Evolutionary conservation across 2,888 invertebrate species (phyloP), one percentile per base, ranked within the genome.

Genomic region (Caenorhabditis doughertyi): DNA sequence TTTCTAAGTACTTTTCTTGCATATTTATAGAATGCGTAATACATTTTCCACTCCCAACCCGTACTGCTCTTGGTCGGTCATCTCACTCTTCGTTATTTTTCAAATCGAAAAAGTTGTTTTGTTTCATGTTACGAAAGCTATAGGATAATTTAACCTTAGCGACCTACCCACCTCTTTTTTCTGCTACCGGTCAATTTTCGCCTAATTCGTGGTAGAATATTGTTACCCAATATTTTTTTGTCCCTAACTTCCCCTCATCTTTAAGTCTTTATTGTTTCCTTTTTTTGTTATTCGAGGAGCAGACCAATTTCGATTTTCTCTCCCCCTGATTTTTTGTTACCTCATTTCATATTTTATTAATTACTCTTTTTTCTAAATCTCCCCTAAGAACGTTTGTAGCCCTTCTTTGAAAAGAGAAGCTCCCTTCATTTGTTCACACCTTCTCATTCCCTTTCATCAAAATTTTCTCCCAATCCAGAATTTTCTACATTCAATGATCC

Each of bases 291-390:
- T 71, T 35, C 58, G 65, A 72, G 62, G 71, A 71, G 71, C 65
- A 72, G 58, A 65, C 32, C 55, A 65, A 21, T 65, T 72, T 79
- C 64, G 72, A 79, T 65, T 79, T 72, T 79, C 60, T 64, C 51
- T 21, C 32, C 71, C 47, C 49, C 64, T 35, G 21, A 23, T 65
- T 73, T 62, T 73, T 67, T 80, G 67, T 80, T 79, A 79, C 64
- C 70, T 79, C 72, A 80, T 80, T 80, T 80, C 73, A 70, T 74
- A 68, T 80, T 73, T 80, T 73, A 72, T 60, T 80, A 62, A 72
- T 58, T 49, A 44, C 49, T 62, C 55, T 65, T 21, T 62, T 49
- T 62, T 42, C 42, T n/a, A 9, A 42, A 21, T 27, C 21, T 23
- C 53, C 32, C 25, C 44, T 29, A 39, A 39, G n/a, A 42, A 72